Evolutionary conservation across 2,113 vertebrate species (phyloP), one percentile per base, ranked within the genome.

Genomic region (Varanus komodoensis): DNA sequence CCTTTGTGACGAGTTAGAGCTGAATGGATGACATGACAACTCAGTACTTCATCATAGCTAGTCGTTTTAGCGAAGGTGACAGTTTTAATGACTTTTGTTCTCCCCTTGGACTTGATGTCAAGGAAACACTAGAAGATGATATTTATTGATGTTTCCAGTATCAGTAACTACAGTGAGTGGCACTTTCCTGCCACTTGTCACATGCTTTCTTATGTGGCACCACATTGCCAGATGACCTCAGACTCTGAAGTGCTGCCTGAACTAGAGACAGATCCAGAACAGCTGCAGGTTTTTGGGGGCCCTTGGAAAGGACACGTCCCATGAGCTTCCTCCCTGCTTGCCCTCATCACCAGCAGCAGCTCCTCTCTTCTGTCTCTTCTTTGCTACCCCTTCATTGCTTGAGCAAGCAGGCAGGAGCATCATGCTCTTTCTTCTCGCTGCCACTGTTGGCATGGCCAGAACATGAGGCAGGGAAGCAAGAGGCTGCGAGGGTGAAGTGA

Each of bases 51-150:
- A 89, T 71, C 0, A 73, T 74, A 81, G 86, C 57, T 32, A 69
- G 77, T 23, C n/a, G 34, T 89, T 90, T 90, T 84, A 86, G 73
- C 29, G 32, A 52, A 89, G 89, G 5, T 88, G 82, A 87, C 27
- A 88, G 80, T 85, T 88, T 68, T 11, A 89, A 61, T 7, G 21
- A 38, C 71, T 92, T 94, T 91, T 90, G 52, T 85, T 88, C 86
- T 84, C 8, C 67, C 64, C 1, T 48, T 44, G 52, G 1, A 74
- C 38, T 61, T 90, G 38, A 86, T 68, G 8, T 19, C 75, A 86
- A 85, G 84, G 27, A 86, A 8, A 89, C 29, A 88, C 38, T 38
- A 27, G 77, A 73, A 87, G 15, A 78, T 87, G 87, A 89, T 78
- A 52, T 64, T 68, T 11, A 52, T 81, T 0, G 52, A 14, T 0